phyloP scores from a whole-genome alignment of 2,113 vertebrate genomes.

The Acrocephalus kingi region DNA sequence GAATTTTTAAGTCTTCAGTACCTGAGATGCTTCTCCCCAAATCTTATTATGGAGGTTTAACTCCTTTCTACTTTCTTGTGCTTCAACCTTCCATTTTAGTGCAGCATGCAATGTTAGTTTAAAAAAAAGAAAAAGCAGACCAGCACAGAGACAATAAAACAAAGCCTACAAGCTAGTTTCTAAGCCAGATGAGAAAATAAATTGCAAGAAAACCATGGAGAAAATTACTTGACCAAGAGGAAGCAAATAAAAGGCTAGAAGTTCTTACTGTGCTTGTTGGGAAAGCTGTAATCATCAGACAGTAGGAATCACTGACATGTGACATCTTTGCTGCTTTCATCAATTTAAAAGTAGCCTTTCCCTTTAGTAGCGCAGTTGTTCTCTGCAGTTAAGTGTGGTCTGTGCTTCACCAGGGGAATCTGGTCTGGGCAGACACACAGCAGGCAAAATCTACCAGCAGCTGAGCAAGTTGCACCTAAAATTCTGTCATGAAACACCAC shows the following conservation, averaged over 20 bases:
- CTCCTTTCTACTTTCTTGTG: not conserved
- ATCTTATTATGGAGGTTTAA: not conserved
- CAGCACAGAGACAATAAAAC: not conserved
- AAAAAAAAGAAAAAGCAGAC: not conserved
- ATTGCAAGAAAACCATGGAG: not conserved
- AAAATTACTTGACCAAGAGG: not conserved
- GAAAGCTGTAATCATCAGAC: constrained; percentile 21
- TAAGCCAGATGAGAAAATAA: not conserved
- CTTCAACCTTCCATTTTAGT: not conserved
- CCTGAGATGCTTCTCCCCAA: not conserved
- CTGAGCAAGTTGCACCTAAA: not conserved
- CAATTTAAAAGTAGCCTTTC: constrained; percentile 10
- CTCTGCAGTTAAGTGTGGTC: not conserved
- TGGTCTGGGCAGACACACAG: not conserved
- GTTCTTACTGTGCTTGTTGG: not conserved
- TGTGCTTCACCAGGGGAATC: not conserved
- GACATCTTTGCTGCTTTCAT: constrained; percentile 9
- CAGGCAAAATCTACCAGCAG: not conserved
- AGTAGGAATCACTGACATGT: not conserved
- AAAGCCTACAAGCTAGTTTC: not conserved
- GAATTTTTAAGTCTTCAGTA: not conserved
- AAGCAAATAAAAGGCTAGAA: constrained; percentile 6
- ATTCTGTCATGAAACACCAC: not conserved
- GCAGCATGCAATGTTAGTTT: not conserved
- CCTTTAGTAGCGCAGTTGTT: not conserved